These are phyloP conservation scores for Zaprionus bogoriensis DNA, from an alignment of 2,888 invertebrate species.

Conservation along the genomic window DNA sequence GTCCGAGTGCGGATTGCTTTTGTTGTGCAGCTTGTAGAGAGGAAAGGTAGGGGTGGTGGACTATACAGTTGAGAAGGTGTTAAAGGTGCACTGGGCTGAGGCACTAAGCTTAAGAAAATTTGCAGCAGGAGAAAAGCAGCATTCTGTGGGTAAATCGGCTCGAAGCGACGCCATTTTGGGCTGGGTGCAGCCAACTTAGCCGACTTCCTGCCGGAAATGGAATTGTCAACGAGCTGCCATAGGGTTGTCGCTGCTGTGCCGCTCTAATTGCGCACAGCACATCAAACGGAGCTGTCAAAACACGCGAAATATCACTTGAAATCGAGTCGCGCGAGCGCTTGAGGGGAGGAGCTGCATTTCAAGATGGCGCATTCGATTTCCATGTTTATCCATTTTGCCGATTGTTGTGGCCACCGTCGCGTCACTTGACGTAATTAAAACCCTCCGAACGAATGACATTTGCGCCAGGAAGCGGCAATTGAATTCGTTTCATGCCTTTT, in stretches of 20 bases:
- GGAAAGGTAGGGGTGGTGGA: not conserved
- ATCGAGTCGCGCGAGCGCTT: conserved; percentile 21
- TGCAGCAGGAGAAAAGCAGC: too few species aligned
- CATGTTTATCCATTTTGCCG: too few species aligned
- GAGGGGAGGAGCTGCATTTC: conserved; percentile 3
- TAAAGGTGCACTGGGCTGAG: not conserved
- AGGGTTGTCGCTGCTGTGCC: not conserved
- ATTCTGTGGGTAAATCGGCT: conserved; percentile 15
- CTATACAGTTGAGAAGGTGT: not conserved
- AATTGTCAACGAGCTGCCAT: not conserved
- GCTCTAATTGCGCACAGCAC: conserved; percentile 51
- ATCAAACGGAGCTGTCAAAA: conserved; percentile 66
- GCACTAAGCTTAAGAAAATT: too few species aligned
- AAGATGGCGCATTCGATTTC: conserved; percentile 75
- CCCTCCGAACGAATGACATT: conserved; percentile 67
- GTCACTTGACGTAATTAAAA: conserved; percentile 77
- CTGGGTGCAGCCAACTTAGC: not conserved
- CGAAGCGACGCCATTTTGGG: conserved; percentile 22
- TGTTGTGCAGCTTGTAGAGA: conserved; percentile 11
- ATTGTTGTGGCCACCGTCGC: conserved; percentile 59
- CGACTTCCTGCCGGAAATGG: conserved; percentile 14
- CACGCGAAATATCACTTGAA: conserved; percentile 58
- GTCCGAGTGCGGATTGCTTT: conserved; percentile 20
- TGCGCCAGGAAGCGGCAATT: conserved; percentile 68
- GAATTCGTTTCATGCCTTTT: conserved; percentile 30